phyloP scores from a whole-genome alignment of 2,113 vertebrate genomes.

The Phylloscopus whistleri region DNA sequence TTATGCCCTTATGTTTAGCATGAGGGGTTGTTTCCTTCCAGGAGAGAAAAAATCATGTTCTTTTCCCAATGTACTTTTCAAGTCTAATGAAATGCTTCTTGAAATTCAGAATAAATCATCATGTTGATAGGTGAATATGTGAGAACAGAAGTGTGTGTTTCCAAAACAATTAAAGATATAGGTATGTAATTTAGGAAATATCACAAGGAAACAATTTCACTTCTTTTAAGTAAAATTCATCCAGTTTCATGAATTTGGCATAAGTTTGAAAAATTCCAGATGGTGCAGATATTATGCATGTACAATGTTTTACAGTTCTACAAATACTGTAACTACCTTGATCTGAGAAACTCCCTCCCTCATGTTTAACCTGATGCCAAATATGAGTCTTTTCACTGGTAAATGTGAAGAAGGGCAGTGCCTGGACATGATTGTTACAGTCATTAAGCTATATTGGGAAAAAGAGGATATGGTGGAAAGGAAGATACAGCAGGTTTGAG shows the following conservation, averaged over 20 bases:
- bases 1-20: background rate
- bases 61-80: background rate
- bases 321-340: background rate
- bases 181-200: background rate
- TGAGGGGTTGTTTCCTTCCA: background rate
- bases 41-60: background rate
- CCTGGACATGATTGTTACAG: background rate
- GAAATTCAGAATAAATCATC: background rate
- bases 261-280: background rate
- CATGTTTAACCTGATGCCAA: background rate
- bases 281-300: background rate
- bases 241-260: background rate
- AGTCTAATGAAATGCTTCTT: background rate
- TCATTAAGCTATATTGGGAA: background rate
- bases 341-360: background rate
- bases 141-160: background rate
- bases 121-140: background rate
- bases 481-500: background rate
- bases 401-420: background rate
- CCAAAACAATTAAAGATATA: background rate
- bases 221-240: background rate
- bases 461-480: background rate
- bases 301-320: background rate
- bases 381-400: background rate
- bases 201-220: fast-evolving